Percentiles rank a stretch among this genome's conserved stretches.
Conservation (phyloP, 2,888 invertebrate species). For the Charanyca ferruginea region DNA sequence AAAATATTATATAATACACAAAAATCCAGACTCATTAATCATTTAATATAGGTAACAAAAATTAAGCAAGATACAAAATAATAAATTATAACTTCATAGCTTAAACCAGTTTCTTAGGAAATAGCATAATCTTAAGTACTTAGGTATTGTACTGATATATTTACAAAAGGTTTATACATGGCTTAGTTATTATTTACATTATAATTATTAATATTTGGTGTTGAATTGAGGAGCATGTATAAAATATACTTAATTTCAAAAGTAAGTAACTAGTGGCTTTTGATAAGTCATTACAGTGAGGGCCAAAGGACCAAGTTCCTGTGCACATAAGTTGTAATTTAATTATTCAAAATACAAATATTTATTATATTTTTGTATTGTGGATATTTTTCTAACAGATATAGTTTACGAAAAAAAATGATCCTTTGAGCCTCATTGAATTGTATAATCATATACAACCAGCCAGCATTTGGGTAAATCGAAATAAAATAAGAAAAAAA, state of each 20-base stretch:
- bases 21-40: background rate
- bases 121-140: constrained; percentile 20
- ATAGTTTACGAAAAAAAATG: background rate
- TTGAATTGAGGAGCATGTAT: constrained; percentile 23
- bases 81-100: constrained; percentile 20
- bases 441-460: background rate
- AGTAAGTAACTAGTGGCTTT: background rate
- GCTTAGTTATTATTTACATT: constrained; percentile 57
- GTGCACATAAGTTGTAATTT: background rate
- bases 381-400: background rate
- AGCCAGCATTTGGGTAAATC: background rate
- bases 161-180: constrained; percentile 61
- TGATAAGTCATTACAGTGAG: background rate
- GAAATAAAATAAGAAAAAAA: constrained; percentile 4
- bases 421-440: background rate
- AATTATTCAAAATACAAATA: background rate
- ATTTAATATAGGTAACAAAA: constrained; percentile 15
- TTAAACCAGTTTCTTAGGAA: constrained; percentile 17
- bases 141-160: constrained; percentile 37
- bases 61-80: constrained; percentile 23
- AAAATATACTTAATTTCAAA: background rate
- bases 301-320: constrained; percentile 17
- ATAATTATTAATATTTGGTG: constrained; percentile 36
- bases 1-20: background rate
- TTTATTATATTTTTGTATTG: background rate